Evolutionary conservation across 92 coral and sea anemone genomes (phyloP).

Genomic region (Micromussa lordhowensis): DNA sequence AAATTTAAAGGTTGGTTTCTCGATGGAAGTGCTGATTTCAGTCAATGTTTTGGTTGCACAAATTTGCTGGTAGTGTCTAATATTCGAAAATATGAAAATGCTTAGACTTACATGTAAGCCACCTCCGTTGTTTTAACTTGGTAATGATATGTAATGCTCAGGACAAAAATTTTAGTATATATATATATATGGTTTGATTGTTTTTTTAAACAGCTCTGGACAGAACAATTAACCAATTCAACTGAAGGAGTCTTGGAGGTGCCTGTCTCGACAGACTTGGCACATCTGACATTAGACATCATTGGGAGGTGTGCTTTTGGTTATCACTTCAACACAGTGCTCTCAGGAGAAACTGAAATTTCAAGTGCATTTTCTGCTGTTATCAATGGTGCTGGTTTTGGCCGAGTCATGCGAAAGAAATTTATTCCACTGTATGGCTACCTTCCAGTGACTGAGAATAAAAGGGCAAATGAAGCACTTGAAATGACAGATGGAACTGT

Average conservation of each 20-base stretch:
- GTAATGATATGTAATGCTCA: neutral
- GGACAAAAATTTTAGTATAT: too few species aligned
- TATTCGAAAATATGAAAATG: too few species aligned
- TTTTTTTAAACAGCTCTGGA: slow-evolving; percentile 19
- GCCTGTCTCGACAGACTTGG: slow-evolving; percentile 35
- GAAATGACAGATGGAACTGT: slow-evolving; percentile 57
- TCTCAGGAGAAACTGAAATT: slow-evolving; percentile 51
- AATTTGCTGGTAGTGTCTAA: too few species aligned
- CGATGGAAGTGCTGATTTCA: too few species aligned
- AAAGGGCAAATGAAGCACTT: slow-evolving; percentile 29
- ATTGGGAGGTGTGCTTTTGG: slow-evolving; percentile 83
- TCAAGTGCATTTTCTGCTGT: slow-evolving; percentile 54
- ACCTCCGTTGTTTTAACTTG: too few species aligned
- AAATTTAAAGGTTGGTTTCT: too few species aligned
- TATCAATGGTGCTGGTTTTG: slow-evolving; percentile 30
- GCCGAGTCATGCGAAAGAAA: slow-evolving; percentile 28
- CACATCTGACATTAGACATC: slow-evolving; percentile 65
- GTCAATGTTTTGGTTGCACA: too few species aligned
- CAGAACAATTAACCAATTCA: slow-evolving; percentile 9
- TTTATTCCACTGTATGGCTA: slow-evolving; percentile 65
- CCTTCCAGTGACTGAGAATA: slow-evolving; percentile 57
- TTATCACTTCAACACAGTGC: slow-evolving; percentile 60
- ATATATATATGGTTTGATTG: neutral
- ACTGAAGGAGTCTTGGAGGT: slow-evolving; percentile 34
- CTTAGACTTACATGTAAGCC: too few species aligned